Evolutionary conservation across 2,797 vertebrate genomes (phyloP), one percentile per base, ranked within the genome.

Genomic region (Anabas testudineus): DNA sequence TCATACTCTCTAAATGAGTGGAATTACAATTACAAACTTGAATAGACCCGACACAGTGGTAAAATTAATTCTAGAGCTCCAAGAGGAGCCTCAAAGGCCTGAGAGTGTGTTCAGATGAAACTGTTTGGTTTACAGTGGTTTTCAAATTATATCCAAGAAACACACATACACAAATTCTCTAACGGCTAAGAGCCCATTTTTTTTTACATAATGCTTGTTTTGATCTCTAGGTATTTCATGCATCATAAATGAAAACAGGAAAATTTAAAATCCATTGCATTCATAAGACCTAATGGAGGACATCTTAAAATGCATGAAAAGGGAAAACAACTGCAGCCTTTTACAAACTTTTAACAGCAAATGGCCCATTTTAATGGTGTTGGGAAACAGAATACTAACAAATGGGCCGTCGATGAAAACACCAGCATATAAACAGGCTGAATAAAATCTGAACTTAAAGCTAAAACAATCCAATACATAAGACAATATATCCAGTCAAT

Each of bases 21-120:
- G 67, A 88, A 82, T 89, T 86, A 83, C 74, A 80, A 76, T 88
- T 76, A 82, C 76, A 79, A 81, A 84, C 75, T 81, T 68, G 85
- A 87, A 89, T 81, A 87, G 71, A 86, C 70, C 78, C n/a, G 2
- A 53, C 54, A 57, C 36, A 76, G 72, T 65, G 62, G 76, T 74
- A n/a, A 80, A 84, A 88, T 87, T 81, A 85, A 80, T 82, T 73
- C 70, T 21, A 22, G 65, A 68, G 66, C 66, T 52, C 59, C 42
- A 26, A 71, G 72, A 67, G 64, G 82, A 87, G 86, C 61, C 86
- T 77, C 73, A 53, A 48, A 84, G 63, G 79, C 71, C 49, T 41
- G 13, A 45, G 30, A 71, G 53, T 66, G 56, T 49, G 53, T 73
- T 84, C 47, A 67, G 58, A 13, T 65, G 54, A 71, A 84, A 73